Conservation (phyloP, 1,140 invertebrate genomes). For the Arion vulgaris region DNA sequence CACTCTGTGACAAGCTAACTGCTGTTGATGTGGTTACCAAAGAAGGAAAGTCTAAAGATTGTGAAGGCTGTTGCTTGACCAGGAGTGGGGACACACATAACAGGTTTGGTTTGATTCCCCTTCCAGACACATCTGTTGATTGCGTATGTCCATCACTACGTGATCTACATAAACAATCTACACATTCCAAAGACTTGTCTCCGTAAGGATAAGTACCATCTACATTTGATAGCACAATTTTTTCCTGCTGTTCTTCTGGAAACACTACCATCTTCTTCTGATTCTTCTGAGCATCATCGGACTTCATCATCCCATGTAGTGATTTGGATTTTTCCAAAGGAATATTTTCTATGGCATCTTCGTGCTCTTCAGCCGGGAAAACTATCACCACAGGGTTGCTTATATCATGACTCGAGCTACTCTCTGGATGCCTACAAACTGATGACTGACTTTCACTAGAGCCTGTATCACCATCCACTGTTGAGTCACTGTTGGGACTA, state of each 20-base stretch:
- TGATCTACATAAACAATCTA: neutral
- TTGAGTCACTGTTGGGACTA: conserved; percentile 24
- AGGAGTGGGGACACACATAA: neutral
- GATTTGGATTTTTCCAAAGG: neutral
- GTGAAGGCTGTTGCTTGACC: neutral
- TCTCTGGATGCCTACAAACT: neutral
- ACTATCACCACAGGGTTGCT: neutral
- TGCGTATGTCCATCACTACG: neutral
- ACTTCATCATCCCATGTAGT: neutral
- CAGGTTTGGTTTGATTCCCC: neutral
- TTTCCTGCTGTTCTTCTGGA: neutral
- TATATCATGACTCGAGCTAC: neutral
- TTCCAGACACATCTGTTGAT: neutral
- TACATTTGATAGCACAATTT: neutral
- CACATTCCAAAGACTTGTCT: neutral
- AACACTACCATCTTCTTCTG: neutral
- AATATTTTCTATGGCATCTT: neutral
- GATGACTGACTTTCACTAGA: neutral
- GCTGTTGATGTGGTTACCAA: neutral
- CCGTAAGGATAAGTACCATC: neutral
- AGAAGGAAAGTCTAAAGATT: neutral
- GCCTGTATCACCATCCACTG: conserved; percentile 4
- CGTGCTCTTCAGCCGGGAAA: neutral
- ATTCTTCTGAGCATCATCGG: neutral
- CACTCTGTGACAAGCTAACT: neutral